Percentiles rank a stretch among this genome's conserved stretches.
phyloP scores from a whole-genome alignment of 2,113 vertebrate genomes.

The Triplophysa tibetana region DNA sequence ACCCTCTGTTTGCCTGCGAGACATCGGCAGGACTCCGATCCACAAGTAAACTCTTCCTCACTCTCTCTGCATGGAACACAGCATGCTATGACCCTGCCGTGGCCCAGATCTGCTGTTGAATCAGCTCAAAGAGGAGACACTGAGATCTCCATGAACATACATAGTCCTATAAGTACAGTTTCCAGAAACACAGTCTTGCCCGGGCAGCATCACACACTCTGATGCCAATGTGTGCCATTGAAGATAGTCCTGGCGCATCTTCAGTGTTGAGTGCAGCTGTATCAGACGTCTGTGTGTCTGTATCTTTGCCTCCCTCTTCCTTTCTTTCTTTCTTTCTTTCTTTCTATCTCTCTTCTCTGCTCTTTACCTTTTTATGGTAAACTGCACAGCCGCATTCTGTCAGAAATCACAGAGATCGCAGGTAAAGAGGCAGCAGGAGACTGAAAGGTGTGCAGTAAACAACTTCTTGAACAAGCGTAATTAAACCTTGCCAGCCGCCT shows the following conservation, averaged over 20 bases:
- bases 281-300: constrained; percentile 23
- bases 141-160: not conserved
- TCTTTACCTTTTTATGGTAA: constrained; percentile 36
- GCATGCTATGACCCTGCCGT: not conserved
- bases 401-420: constrained; percentile 52
- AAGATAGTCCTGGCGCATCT: constrained; percentile 49
- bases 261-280: constrained; percentile 35
- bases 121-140: constrained; percentile 35
- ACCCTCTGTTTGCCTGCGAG: not conserved
- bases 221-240: constrained; percentile 41
- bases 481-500: constrained; percentile 49
- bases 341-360: not conserved
- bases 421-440: constrained; percentile 37
- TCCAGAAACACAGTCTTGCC: constrained; percentile 2
- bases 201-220: constrained; percentile 24
- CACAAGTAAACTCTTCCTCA: not conserved
- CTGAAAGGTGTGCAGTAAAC: constrained; percentile 37
- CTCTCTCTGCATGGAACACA: constrained; percentile 4
- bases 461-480: constrained; percentile 49
- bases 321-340: not conserved
- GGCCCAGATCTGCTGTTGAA: constrained; percentile 36
- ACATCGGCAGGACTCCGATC: constrained; percentile 1
- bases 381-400: constrained; percentile 37
- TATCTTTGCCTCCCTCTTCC: not conserved
- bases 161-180: not conserved